phyloP scores from a whole-genome alignment of 1,140 invertebrate genomes.

The Drosophila serrata region DNA sequence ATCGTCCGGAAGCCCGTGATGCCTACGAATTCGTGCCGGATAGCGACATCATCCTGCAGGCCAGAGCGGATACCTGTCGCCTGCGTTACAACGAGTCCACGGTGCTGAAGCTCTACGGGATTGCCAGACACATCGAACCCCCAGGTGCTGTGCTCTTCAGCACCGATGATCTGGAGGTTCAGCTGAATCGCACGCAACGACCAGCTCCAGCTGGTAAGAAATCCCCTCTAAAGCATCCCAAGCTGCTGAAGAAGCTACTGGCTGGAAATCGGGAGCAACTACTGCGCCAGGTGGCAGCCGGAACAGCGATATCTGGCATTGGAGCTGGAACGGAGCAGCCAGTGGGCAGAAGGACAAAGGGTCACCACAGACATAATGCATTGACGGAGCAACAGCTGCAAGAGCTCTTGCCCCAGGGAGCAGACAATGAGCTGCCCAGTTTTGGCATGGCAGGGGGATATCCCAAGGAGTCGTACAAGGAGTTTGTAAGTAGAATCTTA shows the following conservation, averaged over 20 bases:
- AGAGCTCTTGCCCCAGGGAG: conserved; percentile 58
- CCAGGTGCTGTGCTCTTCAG: conserved; percentile 90
- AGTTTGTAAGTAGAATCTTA: conserved; percentile 62
- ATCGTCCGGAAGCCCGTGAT: conserved; percentile 87
- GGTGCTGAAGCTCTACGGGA: conserved; percentile 89
- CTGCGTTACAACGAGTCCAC: conserved; percentile 90
- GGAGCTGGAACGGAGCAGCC: conserved; percentile 30
- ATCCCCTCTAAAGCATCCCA: conserved; percentile 82
- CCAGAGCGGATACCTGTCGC: conserved; percentile 90
- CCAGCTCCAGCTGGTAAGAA: conserved; percentile 61
- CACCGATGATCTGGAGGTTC: conserved; percentile 86
- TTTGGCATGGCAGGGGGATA: conserved; percentile 44
- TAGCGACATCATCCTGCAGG: conserved; percentile 88
- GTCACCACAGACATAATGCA: conserved; percentile 56
- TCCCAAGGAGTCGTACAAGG: conserved; percentile 63
- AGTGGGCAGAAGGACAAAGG: conserved; percentile 34
- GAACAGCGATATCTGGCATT: not conserved
- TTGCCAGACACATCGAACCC: conserved; percentile 89
- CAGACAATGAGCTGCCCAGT: conserved; percentile 60
- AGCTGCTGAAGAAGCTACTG: conserved; percentile 80
- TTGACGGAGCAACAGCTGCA: conserved; percentile 63
- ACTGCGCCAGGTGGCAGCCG: conserved; percentile 58
- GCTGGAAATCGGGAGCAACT: conserved; percentile 73
- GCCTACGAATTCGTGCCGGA: conserved; percentile 88
- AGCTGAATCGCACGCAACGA: conserved; percentile 78